Evolutionary conservation across 2,113 vertebrate genomes (phyloP), one percentile per base, ranked within the genome.

Genomic region (Bujurquina vittata): DNA sequence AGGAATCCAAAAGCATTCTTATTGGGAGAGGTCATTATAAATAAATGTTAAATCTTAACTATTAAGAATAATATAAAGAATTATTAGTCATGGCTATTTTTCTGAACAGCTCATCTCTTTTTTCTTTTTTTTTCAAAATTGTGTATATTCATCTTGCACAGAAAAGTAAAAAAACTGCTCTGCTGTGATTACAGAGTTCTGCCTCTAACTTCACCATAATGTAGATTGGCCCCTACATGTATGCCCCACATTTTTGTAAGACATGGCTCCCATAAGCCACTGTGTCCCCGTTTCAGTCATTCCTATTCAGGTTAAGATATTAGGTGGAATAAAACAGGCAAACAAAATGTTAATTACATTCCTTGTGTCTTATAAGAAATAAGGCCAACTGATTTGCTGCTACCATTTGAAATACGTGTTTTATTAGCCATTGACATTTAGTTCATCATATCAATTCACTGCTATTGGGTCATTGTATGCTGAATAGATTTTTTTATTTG

Each of bases 1-100:
- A 52, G 37, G 43, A 81, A 56, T 65, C 12, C 60, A 69, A 65
- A 56, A 29, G 7, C 73, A 67, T 37, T 87, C 60, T 56, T 75
- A 18, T 0, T n/a, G 26, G 33, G 75, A 12, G 69, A 81, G 29
- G 23, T 77, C 65, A 80, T 35, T 3, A 20, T 37, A 12, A 26
- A 26, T 26, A 26, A 26, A 26, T 26, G 2, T 2, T 26, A 26
- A 49, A 3, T 35, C n/a, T 46, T 69, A 72, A 54, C 31, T 72
- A 7, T 18, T 72, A n/a, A n/a, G 0, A 72, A n/a, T n/a, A 49
- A 10, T 52, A 72, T 18, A 1, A 12, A 72, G 26, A 1, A n/a
- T 52, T 52, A 72, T 52, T 52, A 31, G 26, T 31, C 26, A 8
- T 52, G 10, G 52, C 26, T n/a, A n/a, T 52, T 72, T 31, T 29